phyloP scores from a whole-genome alignment of 2,113 vertebrate genomes.

The Megaceryle torquata region DNA sequence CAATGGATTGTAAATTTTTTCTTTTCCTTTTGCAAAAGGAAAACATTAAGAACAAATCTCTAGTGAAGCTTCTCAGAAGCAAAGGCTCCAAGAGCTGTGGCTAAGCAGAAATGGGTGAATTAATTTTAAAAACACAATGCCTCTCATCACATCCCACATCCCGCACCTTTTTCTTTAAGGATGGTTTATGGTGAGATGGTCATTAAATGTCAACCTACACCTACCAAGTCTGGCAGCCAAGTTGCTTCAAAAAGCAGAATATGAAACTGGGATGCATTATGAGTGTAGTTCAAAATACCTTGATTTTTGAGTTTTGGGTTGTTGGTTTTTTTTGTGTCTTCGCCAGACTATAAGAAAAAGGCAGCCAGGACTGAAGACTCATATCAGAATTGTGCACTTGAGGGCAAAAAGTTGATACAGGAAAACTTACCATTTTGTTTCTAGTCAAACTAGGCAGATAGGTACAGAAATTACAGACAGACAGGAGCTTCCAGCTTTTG shows the following conservation, averaged over 20 bases:
- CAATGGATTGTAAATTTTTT: neutral
- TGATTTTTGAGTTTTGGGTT: neutral
- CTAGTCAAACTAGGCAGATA: neutral
- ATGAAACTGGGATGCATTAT: neutral
- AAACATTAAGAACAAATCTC: neutral
- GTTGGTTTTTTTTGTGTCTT: neutral
- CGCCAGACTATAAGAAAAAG: neutral
- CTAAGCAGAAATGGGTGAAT: neutral
- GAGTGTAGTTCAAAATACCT: neutral
- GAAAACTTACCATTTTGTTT: neutral
- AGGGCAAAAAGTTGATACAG: neutral
- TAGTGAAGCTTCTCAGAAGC: neutral
- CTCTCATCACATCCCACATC: neutral
- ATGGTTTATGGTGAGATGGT: fast-evolving
- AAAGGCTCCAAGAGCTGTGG: neutral
- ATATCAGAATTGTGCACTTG: neutral
- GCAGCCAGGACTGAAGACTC: neutral
- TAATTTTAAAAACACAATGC: neutral
- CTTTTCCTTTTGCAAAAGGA: neutral
- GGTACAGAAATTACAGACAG: neutral
- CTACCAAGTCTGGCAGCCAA: neutral
- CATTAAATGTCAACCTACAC: neutral
- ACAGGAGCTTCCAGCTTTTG: neutral
- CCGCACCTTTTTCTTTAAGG: neutral
- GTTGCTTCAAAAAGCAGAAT: neutral